Evolutionary conservation across 1,140 invertebrate species (phyloP).

Genomic region (Ceratosolen solmsi): DNA sequence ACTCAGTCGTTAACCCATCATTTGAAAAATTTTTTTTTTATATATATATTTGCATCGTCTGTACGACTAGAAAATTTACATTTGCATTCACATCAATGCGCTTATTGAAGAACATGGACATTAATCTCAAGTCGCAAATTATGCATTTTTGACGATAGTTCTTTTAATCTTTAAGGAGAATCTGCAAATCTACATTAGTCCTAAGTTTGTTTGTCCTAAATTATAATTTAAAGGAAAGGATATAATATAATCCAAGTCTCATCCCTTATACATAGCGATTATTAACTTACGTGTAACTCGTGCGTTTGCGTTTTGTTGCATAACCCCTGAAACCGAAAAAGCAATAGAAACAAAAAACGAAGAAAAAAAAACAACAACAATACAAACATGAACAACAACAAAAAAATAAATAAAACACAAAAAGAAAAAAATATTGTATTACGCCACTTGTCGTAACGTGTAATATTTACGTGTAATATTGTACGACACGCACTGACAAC

Average conservation of each 20-base stretch:
- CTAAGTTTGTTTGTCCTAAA: conserved; percentile 47
- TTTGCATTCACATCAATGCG: conserved; percentile 15
- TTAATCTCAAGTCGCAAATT: conserved; percentile 22
- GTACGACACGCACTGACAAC: conserved; percentile 37
- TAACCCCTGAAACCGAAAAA: conserved; percentile 43
- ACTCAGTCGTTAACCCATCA: neutral
- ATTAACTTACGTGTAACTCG: conserved; percentile 45
- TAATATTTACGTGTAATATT: too few relatives aligned
- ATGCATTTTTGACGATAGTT: conserved; percentile 13
- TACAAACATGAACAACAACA: too few relatives aligned
- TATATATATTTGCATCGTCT: neutral
- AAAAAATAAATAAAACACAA: too few relatives aligned
- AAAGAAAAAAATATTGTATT: conserved; percentile 33
- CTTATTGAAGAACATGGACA: conserved; percentile 9
- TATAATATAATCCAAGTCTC: conserved; percentile 22
- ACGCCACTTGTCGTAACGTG: conserved; percentile 39
- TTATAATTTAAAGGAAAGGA: neutral
- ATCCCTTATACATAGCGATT: conserved; percentile 40
- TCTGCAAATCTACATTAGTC: neutral
- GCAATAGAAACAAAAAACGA: too few relatives aligned
- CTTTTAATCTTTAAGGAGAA: conserved; percentile 22
- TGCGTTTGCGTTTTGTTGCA: conserved; percentile 55
- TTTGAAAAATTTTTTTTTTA: too few relatives aligned
- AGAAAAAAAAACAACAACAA: too few relatives aligned
- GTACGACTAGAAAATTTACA: conserved; percentile 15